These are phyloP conservation scores for Apotomis turbidana DNA, from an alignment of 2,888 invertebrate genomes.

Conservation along the genomic window DNA sequence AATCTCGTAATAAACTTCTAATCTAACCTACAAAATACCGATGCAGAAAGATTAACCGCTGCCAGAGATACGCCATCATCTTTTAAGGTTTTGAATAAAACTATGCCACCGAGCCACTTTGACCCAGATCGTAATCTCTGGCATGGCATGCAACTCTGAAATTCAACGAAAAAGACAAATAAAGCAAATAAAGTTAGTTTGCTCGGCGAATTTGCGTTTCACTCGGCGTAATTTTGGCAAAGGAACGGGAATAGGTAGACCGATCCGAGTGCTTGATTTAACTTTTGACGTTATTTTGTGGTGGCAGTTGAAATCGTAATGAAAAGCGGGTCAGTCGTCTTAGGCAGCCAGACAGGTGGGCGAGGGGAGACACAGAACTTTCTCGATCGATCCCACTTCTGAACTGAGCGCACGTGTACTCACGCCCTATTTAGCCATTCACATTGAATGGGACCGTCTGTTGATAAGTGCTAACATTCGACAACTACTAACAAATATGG, in stretches of 20 bases:
- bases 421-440: conserved; percentile 48
- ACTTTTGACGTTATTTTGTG: conserved; percentile 34
- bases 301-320: conserved; percentile 41
- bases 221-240: conserved; percentile 36
- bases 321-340: conserved; percentile 50
- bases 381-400: conserved; percentile 50
- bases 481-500: conserved; percentile 16
- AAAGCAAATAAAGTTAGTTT: conserved; percentile 30
- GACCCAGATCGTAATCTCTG: conserved; percentile 42
- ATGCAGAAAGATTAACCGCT: conserved; percentile 12
- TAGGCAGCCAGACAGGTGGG: conserved; percentile 47
- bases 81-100: conserved; percentile 35
- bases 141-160: conserved; percentile 36
- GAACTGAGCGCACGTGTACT: conserved; percentile 47
- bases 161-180: conserved; percentile 37
- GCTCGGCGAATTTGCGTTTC: conserved; percentile 35
- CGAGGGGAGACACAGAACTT: conserved; percentile 47
- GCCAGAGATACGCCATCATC: conserved; percentile 18
- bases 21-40: conserved; percentile 12
- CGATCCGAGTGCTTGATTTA: conserved; percentile 30
- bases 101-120: conserved; percentile 32
- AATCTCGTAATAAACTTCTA: neutral
- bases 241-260: conserved; percentile 27
- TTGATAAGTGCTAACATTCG: conserved; percentile 34
- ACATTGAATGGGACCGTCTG: conserved; percentile 47